Evolutionary conservation across 2,888 invertebrate species (phyloP).

Genomic region (Pardosa pseudoannulata): DNA sequence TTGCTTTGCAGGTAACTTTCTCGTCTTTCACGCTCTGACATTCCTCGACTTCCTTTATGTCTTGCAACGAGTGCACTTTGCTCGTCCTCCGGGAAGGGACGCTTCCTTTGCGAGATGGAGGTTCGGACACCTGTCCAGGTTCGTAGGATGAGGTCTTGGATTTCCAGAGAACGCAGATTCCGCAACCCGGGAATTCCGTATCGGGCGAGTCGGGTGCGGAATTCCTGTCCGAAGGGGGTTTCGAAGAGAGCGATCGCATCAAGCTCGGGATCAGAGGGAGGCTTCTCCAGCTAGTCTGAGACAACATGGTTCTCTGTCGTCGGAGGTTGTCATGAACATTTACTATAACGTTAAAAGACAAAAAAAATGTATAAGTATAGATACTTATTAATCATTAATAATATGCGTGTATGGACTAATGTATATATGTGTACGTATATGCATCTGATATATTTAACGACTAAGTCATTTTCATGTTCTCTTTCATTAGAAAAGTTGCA

Average conservation of each 20-base stretch:
- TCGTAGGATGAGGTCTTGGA: conserved; percentile 9
- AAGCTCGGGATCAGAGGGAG: conserved; percentile 44
- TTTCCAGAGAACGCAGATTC: conserved; percentile 38
- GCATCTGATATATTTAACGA: no score
- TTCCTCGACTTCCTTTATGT: not conserved
- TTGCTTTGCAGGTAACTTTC: no score
- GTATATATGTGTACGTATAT: no score
- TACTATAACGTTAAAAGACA: not conserved
- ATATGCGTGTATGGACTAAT: no score
- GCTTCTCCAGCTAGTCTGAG: conserved; percentile 67
- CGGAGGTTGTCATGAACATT: not conserved
- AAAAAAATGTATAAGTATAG: no score
- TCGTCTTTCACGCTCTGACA: no score
- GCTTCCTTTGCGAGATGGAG: not conserved
- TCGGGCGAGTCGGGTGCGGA: not conserved
- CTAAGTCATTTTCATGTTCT: no score
- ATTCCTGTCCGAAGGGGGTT: not conserved
- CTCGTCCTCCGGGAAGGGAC: not conserved
- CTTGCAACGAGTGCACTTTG: not conserved
- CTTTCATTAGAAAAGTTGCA: no score
- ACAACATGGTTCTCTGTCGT: conserved; percentile 53
- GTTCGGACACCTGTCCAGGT: not conserved
- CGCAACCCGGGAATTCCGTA: not conserved
- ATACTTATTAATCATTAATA: no score
- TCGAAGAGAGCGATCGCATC: conserved; percentile 21